Base-by-base conservation (phyloP, 2,113 vertebrate species). In the Seriola aureovittata region DNA sequence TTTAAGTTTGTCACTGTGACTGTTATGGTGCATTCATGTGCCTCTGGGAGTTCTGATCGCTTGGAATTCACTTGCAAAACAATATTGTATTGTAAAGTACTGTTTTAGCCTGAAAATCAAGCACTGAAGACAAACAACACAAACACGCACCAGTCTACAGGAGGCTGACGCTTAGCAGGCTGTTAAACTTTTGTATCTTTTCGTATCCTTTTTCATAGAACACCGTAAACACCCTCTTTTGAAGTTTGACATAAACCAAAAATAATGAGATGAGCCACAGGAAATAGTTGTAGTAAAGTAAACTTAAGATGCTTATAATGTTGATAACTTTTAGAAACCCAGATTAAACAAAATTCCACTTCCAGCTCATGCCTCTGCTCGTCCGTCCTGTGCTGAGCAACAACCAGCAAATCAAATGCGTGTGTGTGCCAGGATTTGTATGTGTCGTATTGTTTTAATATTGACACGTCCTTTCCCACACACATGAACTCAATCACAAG, bases 401-500 rank as follows among this genome's bases (percentile, higher is more conserved):
- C 70, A 60, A 29, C 4, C n/a, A 72, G 23, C 46, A 40, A 58
- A 60, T 34, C 55, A 36, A 78, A 44, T 1, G 9, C 7, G 7
- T 9, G 52, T 84, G 23, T 67, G 32, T 67, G 46, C 67, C 36
- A 25, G 40, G 34, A 16, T 77, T 16, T 58, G 16, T 77, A 0
- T 62, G 29, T 44, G 62, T 71, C 17, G 62, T 67, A 58, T 66
- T 70, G 29, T 75, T 11, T 65, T 75, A 36, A 63, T 80, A 40
- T 65, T 50, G 48, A 73, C 60, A 82, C 82, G 64, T 71, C 32
- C 46, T 81, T 78, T 65, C n/a, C 25, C 36, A 48, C 74, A 60
- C 54, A 66, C 71, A 52, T 57, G 16, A 72, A 62, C 52, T 71
- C 55, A 69, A 67, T 77, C 76, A 44, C 19, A 65, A 66, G 21